Percentiles rank a stretch among this genome's conserved stretches.
Conservation (phyloP, 1,140 invertebrate species). For the Artemia franciscana region DNA sequence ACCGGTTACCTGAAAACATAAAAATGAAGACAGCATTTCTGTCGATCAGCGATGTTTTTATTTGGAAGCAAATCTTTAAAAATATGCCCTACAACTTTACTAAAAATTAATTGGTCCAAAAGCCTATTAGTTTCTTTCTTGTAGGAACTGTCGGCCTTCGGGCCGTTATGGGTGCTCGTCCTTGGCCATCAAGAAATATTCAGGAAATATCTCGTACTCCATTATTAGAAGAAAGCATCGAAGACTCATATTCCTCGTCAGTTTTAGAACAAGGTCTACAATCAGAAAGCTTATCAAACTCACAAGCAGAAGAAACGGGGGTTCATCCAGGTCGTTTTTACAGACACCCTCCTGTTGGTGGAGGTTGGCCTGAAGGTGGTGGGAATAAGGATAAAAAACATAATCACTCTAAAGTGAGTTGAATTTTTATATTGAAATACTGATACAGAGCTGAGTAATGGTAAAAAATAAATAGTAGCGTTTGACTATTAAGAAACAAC, state of each 20-base stretch:
- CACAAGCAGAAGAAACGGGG: neutral
- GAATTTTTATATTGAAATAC: too few relatives aligned
- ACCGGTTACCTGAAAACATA: too few relatives aligned
- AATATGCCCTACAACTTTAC: too few relatives aligned
- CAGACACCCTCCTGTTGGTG: neutral
- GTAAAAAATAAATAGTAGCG: too few relatives aligned
- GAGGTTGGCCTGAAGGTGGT: neutral
- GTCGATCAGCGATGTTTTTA: too few relatives aligned
- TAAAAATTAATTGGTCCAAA: too few relatives aligned
- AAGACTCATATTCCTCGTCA: neutral
- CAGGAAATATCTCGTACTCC: neutral
- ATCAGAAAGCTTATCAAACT: neutral
- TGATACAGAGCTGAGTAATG: too few relatives aligned
- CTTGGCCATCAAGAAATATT: neutral
- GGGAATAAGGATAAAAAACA: neutral
- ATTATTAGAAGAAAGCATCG: neutral
- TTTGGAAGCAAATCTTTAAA: too few relatives aligned
- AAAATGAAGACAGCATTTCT: too few relatives aligned
- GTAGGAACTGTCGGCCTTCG: neutral
- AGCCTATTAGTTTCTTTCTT: too few relatives aligned
- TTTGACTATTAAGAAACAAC: too few relatives aligned
- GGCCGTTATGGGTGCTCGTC: neutral
- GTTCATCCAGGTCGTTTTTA: neutral
- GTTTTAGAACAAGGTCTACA: neutral
- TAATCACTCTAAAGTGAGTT: neutral